Evolutionary conservation across 37 sponge, comb jelly and placozoan genomes (phyloP).

Genomic region (Crambe crambe): DNA sequence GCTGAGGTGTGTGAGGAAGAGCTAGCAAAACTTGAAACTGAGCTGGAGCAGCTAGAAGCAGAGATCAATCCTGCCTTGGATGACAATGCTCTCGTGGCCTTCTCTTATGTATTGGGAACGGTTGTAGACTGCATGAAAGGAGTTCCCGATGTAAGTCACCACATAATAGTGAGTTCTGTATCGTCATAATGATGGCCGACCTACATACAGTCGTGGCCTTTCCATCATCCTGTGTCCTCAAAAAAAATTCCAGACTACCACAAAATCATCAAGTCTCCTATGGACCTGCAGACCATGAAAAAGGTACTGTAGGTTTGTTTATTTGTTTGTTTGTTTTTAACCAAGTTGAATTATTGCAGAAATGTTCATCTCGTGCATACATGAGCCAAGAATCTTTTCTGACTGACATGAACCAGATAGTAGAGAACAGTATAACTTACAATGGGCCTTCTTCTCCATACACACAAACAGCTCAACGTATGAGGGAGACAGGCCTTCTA

Average conservation of each 20-base stretch:
- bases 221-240: slow-evolving; percentile 86
- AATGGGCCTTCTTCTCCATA: slow-evolving; percentile 78
- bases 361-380: slow-evolving; percentile 55
- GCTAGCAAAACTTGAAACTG: slow-evolving; percentile 68
- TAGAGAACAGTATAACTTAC: slow-evolving; percentile 88
- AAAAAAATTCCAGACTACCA: slow-evolving; percentile 96
- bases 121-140: slow-evolving; percentile 63
- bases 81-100: slow-evolving; percentile 69
- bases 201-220: slow-evolving; percentile 70
- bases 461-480: slow-evolving; percentile 60
- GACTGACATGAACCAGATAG: slow-evolving; percentile 86
- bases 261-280: slow-evolving; percentile 76
- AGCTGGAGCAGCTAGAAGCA: slow-evolving; percentile 74
- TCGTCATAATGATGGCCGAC: neutral
- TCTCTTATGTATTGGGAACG: slow-evolving; percentile 63
- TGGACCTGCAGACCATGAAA: slow-evolving; percentile 90
- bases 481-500: slow-evolving; percentile 43
- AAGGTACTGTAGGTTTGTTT: slow-evolving; percentile 35
- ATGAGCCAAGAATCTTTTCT: slow-evolving; percentile 71
- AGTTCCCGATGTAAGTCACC: slow-evolving; percentile 61
- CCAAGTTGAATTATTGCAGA: slow-evolving; percentile 28
- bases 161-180: neutral
- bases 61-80: slow-evolving; percentile 81
- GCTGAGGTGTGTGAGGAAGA: slow-evolving; percentile 70
- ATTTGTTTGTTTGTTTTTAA: neutral